These are phyloP conservation scores for Labeo calbasu DNA, from an alignment of 2,797 vertebrate genomes.

Conservation along the genomic window DNA sequence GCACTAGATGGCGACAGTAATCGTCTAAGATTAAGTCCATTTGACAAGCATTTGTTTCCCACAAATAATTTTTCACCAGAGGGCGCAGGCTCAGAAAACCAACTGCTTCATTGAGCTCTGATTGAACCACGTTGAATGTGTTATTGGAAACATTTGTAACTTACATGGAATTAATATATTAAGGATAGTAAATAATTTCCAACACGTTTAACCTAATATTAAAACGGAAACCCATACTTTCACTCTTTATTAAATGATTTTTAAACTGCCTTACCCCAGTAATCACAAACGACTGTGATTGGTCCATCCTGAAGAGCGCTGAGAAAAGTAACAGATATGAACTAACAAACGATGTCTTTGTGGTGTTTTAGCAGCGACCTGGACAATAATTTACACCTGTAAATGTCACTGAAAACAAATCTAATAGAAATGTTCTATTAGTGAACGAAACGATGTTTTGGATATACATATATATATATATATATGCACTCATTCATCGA, in stretches of 20 bases:
- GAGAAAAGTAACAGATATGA: neutral
- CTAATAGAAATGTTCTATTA: neutral
- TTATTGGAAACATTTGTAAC: neutral
- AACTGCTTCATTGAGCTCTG: neutral
- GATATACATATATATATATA: too few relatives aligned
- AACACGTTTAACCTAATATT: neutral
- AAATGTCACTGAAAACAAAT: neutral
- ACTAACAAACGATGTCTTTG: neutral
- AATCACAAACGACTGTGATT: neutral
- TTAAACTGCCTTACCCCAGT: neutral
- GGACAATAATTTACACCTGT: neutral
- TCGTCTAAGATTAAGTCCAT: neutral
- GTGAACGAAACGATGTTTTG: neutral
- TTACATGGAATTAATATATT: neutral
- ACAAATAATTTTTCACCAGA: neutral
- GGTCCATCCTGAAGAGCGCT: neutral
- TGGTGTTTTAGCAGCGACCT: neutral
- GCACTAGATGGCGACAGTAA: slow-evolving; percentile 2
- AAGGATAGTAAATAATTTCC: neutral
- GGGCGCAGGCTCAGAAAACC: neutral
- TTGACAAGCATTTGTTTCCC: neutral
- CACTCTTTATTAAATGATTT: neutral
- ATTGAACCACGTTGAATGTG: neutral
- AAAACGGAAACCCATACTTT: neutral
- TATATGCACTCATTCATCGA: too few relatives aligned